Evolutionary conservation across 2,797 vertebrate genomes (phyloP).

Genomic region (Centroberyx gerrardi): DNA sequence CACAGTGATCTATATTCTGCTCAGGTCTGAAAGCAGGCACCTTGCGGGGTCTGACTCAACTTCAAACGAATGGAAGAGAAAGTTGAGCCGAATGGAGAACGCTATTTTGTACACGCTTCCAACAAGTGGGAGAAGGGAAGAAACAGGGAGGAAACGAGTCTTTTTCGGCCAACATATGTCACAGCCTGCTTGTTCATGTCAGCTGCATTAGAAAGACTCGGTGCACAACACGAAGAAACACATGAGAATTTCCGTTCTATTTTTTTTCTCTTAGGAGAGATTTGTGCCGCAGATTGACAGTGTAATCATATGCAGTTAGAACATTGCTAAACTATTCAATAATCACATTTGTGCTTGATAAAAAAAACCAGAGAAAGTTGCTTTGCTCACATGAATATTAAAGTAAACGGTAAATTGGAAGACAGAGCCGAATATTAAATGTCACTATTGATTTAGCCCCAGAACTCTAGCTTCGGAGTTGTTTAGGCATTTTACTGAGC

Average conservation of each 20-base stretch:
- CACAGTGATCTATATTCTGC: constrained; percentile 76
- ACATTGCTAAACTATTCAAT: constrained; percentile 45
- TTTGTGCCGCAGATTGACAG: constrained; percentile 32
- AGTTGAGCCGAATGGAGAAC: constrained; percentile 60
- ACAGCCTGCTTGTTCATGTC: constrained; percentile 23
- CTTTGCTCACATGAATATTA: constrained; percentile 50
- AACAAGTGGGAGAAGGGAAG: constrained; percentile 54
- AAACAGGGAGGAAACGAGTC: constrained; percentile 21
- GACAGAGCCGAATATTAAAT: constrained; percentile 62
- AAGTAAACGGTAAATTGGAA: constrained; percentile 50
- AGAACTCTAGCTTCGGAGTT: constrained; percentile 27
- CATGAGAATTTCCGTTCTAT: background rate
- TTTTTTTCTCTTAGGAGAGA: constrained; percentile 25
- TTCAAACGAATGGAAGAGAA: constrained; percentile 68
- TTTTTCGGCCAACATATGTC: constrained; percentile 4
- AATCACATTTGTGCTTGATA: constrained; percentile 50
- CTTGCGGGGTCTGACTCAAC: constrained; percentile 58
- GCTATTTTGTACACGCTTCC: constrained; percentile 44
- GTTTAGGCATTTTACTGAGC: constrained; percentile 32
- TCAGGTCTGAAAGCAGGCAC: constrained; percentile 64
- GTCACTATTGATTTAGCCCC: constrained; percentile 62
- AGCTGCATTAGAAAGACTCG: constrained; percentile 7
- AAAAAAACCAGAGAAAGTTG: constrained; percentile 40
- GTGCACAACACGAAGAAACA: constrained; percentile 19
- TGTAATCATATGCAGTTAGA: constrained; percentile 31